These are phyloP conservation scores for Lasioglossum oenotherae DNA, from an alignment of 2,888 invertebrate genomes.

Conservation along the genomic window DNA sequence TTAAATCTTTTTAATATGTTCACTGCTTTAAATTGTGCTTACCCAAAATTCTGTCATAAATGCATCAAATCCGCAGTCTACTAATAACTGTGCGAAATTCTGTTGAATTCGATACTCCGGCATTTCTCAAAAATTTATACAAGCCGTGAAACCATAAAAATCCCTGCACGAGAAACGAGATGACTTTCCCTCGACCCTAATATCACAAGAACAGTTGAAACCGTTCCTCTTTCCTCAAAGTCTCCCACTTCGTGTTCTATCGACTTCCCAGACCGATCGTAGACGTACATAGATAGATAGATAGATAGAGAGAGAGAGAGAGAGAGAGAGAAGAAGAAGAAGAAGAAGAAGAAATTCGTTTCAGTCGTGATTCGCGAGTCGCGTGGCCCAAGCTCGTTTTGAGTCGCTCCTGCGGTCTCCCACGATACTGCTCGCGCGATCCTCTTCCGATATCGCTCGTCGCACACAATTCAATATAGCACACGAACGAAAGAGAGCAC, in stretches of 20 bases:
- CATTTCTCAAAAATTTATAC: no score
- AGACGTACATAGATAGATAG: not conserved
- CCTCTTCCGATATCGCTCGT: not conserved
- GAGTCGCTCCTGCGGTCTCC: not conserved
- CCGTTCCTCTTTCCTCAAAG: not conserved
- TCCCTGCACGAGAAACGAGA: no score
- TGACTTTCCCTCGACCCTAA: no score
- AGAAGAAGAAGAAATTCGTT: conserved; percentile 13
- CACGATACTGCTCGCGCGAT: not conserved
- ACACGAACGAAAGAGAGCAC: not conserved
- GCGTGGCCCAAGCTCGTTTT: not conserved
- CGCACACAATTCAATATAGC: not conserved
- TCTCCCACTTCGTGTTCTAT: not conserved
- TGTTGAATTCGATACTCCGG: no score
- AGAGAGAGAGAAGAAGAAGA: not conserved
- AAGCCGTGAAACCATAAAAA: no score
- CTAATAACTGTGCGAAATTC: no score
- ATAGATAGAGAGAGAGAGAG: not conserved
- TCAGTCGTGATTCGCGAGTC: conserved; percentile 29
- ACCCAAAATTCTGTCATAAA: no score
- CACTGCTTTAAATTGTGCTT: no score
- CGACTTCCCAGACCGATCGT: not conserved
- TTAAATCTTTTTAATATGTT: no score
- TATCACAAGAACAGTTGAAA: no score
- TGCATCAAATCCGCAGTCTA: no score